Conservation (phyloP, 1,140 invertebrate species). For the Penaeus japonicus region DNA sequence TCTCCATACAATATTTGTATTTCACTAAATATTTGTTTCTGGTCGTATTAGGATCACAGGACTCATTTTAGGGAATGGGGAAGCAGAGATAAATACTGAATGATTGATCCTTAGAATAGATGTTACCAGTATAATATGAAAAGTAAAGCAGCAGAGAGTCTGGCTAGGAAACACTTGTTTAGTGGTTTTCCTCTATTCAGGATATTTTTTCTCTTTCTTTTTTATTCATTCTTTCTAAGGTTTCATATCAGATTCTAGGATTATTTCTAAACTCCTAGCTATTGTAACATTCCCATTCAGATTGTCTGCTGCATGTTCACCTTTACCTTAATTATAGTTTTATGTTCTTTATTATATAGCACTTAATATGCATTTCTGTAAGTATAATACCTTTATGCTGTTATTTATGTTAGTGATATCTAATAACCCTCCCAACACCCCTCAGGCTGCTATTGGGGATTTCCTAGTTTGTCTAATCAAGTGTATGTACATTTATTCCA, state of each 20-base stretch:
- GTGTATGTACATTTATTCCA: too few relatives aligned
- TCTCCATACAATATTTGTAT: background rate
- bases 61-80: background rate
- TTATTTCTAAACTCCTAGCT: background rate
- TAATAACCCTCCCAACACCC: constrained; percentile 39
- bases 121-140: constrained; percentile 50
- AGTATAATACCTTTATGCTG: constrained; percentile 46
- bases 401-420: constrained; percentile 56
- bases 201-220: background rate
- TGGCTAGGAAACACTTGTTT: constrained; percentile 45
- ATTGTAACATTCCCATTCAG: constrained; percentile 49
- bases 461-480: background rate
- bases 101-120: constrained; percentile 41
- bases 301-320: constrained; percentile 51
- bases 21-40: background rate
- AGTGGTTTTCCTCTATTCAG: constrained; percentile 21
- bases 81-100: constrained; percentile 17
- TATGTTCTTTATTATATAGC: constrained; percentile 42
- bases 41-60: background rate
- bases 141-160: constrained; percentile 43
- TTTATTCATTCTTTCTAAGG: too few relatives aligned
- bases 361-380: constrained; percentile 54
- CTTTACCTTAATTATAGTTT: constrained; percentile 47
- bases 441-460: constrained; percentile 49
- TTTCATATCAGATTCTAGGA: background rate